A percentile compares a stretch with the other conserved stretches of the same genome.
These are phyloP conservation scores for Stenodema calcarata DNA, from an alignment of 2,888 invertebrate genomes.

Conservation along the genomic window DNA sequence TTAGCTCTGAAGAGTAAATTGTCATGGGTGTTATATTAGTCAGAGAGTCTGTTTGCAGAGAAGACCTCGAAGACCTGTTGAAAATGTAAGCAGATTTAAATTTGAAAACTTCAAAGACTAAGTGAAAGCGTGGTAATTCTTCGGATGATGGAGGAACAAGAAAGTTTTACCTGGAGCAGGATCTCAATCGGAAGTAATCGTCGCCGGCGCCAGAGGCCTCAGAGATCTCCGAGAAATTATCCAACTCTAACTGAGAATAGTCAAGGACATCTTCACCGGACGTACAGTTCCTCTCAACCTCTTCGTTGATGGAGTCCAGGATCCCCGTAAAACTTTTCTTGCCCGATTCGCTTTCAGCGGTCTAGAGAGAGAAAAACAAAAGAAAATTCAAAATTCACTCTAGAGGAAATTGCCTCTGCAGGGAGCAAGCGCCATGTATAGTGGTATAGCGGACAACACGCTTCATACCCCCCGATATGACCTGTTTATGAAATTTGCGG, in stretches of 20 bases:
- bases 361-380: neutral
- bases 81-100: too few relatives aligned
- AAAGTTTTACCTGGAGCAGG: slow-evolving; percentile 8
- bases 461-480: too few relatives aligned
- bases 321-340: slow-evolving; percentile 50
- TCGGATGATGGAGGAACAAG: neutral
- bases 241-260: neutral
- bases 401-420: too few relatives aligned
- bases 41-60: slow-evolving; percentile 73
- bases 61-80: slow-evolving; percentile 52
- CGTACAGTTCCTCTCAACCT: neutral
- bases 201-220: slow-evolving; percentile 30
- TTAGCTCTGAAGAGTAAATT: slow-evolving; percentile 70
- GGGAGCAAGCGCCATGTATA: too few relatives aligned
- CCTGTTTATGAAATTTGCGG: too few relatives aligned
- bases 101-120: neutral
- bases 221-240: slow-evolving; percentile 30
- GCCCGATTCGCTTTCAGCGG: slow-evolving; percentile 25
- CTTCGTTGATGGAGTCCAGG: slow-evolving; percentile 50
- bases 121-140: neutral
- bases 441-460: too few relatives aligned
- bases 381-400: too few relatives aligned
- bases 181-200: slow-evolving; percentile 35
- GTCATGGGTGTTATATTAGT: slow-evolving; percentile 79
- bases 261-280: neutral